Evolutionary conservation across 2,797 vertebrate genomes (phyloP).

Genomic region (Ataeniobius toweri): DNA sequence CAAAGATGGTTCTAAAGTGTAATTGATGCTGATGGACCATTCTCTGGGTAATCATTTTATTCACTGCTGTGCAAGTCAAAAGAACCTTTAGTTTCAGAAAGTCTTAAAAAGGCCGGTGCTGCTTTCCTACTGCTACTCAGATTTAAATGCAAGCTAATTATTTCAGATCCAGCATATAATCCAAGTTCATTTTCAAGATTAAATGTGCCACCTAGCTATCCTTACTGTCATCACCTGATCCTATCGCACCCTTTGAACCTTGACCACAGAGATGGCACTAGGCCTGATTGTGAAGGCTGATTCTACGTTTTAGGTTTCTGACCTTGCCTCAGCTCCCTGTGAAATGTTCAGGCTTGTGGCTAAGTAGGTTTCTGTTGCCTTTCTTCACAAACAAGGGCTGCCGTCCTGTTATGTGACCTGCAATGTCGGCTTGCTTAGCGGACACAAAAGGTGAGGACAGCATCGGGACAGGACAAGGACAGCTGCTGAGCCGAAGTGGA

Average conservation of each 20-base stretch:
- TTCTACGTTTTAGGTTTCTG: conserved; percentile 53
- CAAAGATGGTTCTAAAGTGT: conserved; percentile 68
- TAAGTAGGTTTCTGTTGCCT: conserved; percentile 54
- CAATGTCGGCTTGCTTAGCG: conserved; percentile 63
- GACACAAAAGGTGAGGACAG: conserved; percentile 71
- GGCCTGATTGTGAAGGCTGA: conserved; percentile 48
- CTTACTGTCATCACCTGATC: conserved; percentile 49
- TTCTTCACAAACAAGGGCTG: conserved; percentile 65
- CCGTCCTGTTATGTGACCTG: conserved; percentile 68
- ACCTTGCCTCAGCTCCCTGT: conserved; percentile 36
- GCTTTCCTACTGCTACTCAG: conserved; percentile 33
- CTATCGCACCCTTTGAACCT: conserved; percentile 49
- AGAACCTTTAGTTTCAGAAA: conserved; percentile 8
- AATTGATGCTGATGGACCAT: conserved; percentile 63
- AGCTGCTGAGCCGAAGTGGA: conserved; percentile 76
- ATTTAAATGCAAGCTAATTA: conserved; percentile 42
- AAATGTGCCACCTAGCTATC: conserved; percentile 51
- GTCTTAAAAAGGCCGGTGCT: conserved; percentile 27
- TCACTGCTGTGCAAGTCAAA: not conserved
- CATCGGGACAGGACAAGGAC: conserved; percentile 70
- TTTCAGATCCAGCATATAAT: conserved; percentile 59
- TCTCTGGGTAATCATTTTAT: conserved; percentile 40
- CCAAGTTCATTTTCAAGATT: conserved; percentile 65
- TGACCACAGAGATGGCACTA: conserved; percentile 48
- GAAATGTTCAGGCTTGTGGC: conserved; percentile 61